Conservation (phyloP, 2,113 vertebrate genomes). For the Aegotheles bennettii region DNA sequence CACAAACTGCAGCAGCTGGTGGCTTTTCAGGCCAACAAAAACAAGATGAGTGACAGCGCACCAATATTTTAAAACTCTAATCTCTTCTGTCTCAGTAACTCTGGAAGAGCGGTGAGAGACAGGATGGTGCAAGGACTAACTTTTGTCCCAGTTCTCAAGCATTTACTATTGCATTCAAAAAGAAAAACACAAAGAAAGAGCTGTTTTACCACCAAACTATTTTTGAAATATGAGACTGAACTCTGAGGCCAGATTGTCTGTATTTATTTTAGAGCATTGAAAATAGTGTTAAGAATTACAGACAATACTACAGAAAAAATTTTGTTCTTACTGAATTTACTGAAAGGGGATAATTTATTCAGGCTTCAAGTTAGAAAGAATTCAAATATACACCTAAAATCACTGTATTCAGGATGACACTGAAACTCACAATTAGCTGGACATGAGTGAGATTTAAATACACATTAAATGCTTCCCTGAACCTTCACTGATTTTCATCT, state of each 20-base stretch:
- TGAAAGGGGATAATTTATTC: neutral
- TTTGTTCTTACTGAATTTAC: neutral
- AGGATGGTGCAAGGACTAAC: neutral
- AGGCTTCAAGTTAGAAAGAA: neutral
- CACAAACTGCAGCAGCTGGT: neutral
- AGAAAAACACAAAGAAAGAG: neutral
- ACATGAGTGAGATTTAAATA: neutral
- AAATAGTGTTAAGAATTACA: neutral
- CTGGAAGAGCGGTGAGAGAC: neutral
- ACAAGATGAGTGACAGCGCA: neutral
- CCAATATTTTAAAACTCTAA: neutral
- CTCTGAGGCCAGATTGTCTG: neutral
- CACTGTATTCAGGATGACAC: neutral
- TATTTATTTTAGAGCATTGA: neutral
- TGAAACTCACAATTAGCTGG: neutral
- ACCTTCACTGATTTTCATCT: neutral
- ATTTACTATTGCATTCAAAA: neutral
- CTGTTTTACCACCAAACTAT: neutral
- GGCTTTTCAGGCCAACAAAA: slow-evolving; percentile 1
- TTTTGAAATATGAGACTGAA: neutral
- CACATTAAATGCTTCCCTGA: neutral
- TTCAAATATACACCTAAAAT: neutral
- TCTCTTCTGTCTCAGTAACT: neutral
- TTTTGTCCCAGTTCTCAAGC: slow-evolving; percentile 19
- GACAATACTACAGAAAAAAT: neutral